Evolutionary conservation across 2,797 vertebrate genomes (phyloP).

Genomic region (Pogonophryne albipinna): DNA sequence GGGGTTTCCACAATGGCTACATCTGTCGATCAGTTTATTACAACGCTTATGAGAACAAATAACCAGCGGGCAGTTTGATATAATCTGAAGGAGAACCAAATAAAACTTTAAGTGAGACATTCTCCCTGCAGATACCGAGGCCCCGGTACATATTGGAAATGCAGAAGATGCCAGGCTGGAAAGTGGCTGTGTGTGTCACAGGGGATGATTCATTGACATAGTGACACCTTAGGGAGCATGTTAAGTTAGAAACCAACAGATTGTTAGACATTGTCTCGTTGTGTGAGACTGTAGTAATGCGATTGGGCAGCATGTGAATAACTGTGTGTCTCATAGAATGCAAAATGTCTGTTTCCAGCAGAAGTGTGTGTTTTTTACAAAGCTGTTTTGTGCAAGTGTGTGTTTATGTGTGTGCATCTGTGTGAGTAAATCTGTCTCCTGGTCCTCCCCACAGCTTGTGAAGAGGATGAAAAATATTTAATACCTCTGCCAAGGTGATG

Average conservation of each 20-base stretch:
- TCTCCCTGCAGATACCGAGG: slow-evolving; percentile 16
- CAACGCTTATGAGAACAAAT: slow-evolving; percentile 28
- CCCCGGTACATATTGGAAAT: slow-evolving; percentile 29
- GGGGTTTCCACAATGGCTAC: slow-evolving; percentile 12
- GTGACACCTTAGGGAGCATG: slow-evolving; percentile 61
- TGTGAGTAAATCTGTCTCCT: slow-evolving; percentile 58
- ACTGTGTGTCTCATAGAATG: slow-evolving; percentile 30
- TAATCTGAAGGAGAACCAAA: slow-evolving; percentile 18
- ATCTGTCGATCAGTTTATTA: slow-evolving; percentile 36
- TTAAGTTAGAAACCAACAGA: slow-evolving; percentile 58
- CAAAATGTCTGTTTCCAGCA: slow-evolving; percentile 50
- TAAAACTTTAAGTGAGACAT: slow-evolving; percentile 4
- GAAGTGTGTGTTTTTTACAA: slow-evolving; percentile 17
- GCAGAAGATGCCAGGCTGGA: slow-evolving; percentile 28
- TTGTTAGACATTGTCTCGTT: slow-evolving; percentile 50
- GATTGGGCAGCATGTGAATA: slow-evolving; percentile 42
- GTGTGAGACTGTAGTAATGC: slow-evolving; percentile 43
- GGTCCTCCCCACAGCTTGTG: slow-evolving; percentile 62
- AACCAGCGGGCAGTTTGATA: slow-evolving; percentile 18
- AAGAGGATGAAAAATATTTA: slow-evolving; percentile 80
- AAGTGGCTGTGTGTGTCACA: slow-evolving; percentile 52
- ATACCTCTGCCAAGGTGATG: slow-evolving; percentile 78
- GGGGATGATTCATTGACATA: slow-evolving; percentile 62
- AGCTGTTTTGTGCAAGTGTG: slow-evolving; percentile 20
- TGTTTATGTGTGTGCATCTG: slow-evolving; percentile 33